Evolutionary conservation across 2,113 vertebrate species (phyloP).

Genomic region (Oreocharis arfaki): DNA sequence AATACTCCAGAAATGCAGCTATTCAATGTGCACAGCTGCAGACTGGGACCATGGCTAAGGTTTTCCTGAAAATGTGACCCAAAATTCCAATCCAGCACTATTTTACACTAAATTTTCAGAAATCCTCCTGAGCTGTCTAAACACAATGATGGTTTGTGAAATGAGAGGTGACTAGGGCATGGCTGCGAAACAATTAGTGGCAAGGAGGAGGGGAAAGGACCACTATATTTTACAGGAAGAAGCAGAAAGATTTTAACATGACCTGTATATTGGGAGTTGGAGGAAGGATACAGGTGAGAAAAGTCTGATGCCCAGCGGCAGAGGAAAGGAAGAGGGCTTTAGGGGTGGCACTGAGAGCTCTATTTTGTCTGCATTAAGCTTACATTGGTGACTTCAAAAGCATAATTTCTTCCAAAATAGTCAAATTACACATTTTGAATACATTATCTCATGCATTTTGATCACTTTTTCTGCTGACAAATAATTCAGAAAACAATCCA

Average conservation of each 20-base stretch:
- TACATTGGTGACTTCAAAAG: constrained; percentile 7
- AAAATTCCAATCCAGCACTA: neutral
- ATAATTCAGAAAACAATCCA: constrained; percentile 18
- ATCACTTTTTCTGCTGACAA: neutral
- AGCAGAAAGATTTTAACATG: neutral
- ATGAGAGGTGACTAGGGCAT: neutral
- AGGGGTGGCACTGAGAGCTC: neutral
- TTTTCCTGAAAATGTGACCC: neutral
- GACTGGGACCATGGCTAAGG: neutral
- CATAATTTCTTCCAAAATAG: constrained; percentile 11
- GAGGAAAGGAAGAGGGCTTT: neutral
- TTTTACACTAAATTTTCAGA: neutral
- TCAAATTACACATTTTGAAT: constrained; percentile 23
- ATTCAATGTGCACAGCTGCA: neutral
- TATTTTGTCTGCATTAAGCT: constrained; percentile 4
- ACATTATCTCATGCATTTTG: constrained; percentile 21
- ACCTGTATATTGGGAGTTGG: neutral
- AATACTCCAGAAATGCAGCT: neutral
- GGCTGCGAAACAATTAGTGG: neutral
- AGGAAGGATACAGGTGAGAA: neutral
- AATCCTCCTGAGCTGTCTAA: neutral
- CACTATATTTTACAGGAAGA: neutral
- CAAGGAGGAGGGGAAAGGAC: neutral
- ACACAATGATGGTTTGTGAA: neutral
- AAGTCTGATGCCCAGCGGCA: neutral